Evolutionary conservation across 2,888 invertebrate species (phyloP).

Genomic region (Stenichneumon culpator): DNA sequence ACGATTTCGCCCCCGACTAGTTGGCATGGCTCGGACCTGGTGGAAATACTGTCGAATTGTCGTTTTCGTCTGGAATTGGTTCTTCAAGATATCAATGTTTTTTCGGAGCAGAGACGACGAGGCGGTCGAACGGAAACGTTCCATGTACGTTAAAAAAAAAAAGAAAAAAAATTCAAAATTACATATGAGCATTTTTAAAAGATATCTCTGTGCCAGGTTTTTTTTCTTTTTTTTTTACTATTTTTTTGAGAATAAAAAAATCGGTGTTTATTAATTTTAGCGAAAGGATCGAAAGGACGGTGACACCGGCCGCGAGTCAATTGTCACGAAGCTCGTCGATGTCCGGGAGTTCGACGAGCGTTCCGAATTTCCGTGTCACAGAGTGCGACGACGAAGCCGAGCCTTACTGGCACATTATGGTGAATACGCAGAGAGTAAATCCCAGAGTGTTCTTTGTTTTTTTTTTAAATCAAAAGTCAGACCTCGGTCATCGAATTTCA

Average conservation of each 20-base stretch:
- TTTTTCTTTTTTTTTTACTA: not conserved
- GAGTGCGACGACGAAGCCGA: slow-evolving; percentile 80
- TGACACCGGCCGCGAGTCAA: slow-evolving; percentile 21
- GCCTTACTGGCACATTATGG: slow-evolving; percentile 80
- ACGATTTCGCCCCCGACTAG: not conserved
- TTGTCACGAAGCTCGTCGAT: slow-evolving; percentile 55
- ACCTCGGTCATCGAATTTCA: slow-evolving; percentile 22
- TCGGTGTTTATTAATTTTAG: slow-evolving; percentile 49
- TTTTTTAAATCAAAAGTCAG: slow-evolving; percentile 3
- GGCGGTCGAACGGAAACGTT: slow-evolving; percentile 26
- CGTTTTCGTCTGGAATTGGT: slow-evolving; percentile 68
- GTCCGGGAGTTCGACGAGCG: slow-evolving; percentile 55
- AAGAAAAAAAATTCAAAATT: not conserved
- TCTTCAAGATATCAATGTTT: slow-evolving; percentile 40
- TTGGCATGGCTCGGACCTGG: slow-evolving; percentile 58
- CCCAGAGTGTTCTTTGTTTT: slow-evolving; percentile 22
- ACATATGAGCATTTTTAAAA: not conserved
- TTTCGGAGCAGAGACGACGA: slow-evolving; percentile 39
- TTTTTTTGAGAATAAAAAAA: slow-evolving; percentile 5
- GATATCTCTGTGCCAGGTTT: not conserved
- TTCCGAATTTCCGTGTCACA: slow-evolving; percentile 79
- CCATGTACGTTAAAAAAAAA: slow-evolving; percentile 52
- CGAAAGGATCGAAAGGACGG: slow-evolving; percentile 50
- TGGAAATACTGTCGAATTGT: slow-evolving; percentile 62
- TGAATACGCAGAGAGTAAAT: slow-evolving; percentile 67